These are phyloP conservation scores for Metaphire vulgaris DNA, from an alignment of 1,140 invertebrate species.

Conservation along the genomic window DNA sequence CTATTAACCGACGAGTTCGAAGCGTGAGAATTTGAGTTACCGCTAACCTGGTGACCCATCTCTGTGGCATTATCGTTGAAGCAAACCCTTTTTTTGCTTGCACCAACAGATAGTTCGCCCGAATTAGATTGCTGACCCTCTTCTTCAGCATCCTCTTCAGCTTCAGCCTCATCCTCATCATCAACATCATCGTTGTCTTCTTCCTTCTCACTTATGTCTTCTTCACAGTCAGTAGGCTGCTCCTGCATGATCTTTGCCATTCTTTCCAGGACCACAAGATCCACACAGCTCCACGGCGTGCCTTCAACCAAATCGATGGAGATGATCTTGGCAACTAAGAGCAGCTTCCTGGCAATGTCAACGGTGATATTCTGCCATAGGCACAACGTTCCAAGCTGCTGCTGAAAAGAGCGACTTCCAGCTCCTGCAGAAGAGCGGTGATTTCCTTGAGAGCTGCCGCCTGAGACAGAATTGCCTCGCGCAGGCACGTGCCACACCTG, in stretches of 20 bases:
- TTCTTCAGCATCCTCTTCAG: conserved; percentile 5
- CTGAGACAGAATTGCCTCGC: conserved; percentile 62
- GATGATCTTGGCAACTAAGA: conserved; percentile 69
- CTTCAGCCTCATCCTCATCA: conserved; percentile 23
- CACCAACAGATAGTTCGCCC: conserved; percentile 20
- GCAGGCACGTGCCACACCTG: conserved; percentile 19
- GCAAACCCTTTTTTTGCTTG: conserved; percentile 20
- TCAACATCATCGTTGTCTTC: conserved; percentile 23
- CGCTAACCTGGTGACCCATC: neutral
- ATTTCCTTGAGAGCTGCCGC: conserved; percentile 68
- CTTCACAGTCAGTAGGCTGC: too few species aligned
- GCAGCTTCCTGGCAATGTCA: conserved; percentile 71
- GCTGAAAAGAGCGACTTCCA: conserved; percentile 66
- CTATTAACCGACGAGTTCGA: neutral
- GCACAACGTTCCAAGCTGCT: conserved; percentile 69
- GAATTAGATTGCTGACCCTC: neutral
- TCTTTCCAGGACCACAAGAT: neutral
- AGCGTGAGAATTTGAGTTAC: too few species aligned
- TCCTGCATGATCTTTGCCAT: neutral
- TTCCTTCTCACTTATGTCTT: conserved; percentile 23
- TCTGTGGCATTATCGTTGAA: neutral
- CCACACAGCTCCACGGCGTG: conserved; percentile 48
- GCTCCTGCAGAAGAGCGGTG: conserved; percentile 61
- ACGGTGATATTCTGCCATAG: conserved; percentile 83
- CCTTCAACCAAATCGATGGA: conserved; percentile 52